A percentile compares a stretch with the other conserved stretches of the same genome.
Evolutionary conservation across 2,888 invertebrate species (phyloP).

Genomic region (Cantharis flavilabris): DNA sequence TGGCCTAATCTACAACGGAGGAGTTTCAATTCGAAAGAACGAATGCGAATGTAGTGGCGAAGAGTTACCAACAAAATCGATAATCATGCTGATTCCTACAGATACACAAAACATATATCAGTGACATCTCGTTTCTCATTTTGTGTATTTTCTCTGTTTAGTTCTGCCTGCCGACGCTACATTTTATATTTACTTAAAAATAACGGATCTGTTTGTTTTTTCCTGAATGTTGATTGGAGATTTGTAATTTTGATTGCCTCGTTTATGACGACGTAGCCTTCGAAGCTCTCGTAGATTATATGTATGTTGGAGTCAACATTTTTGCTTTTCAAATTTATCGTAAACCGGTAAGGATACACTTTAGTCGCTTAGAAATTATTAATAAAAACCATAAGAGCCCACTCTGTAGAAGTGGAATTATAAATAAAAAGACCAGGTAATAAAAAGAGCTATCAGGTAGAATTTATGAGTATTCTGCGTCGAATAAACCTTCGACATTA

Average conservation of each 20-base stretch:
- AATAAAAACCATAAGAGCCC: background rate
- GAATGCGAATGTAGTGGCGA: slow-evolving; percentile 18
- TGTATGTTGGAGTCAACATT: background rate
- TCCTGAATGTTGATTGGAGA: slow-evolving; percentile 24
- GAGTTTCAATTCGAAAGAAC: slow-evolving; percentile 11
- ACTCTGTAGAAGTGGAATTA: slow-evolving; percentile 13
- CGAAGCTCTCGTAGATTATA: background rate
- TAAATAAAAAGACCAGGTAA: slow-evolving; percentile 29
- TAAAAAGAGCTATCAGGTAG: slow-evolving; percentile 31
- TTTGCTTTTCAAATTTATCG: background rate
- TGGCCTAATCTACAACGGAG: slow-evolving; percentile 22
- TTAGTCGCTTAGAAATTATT: background rate
- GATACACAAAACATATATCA: slow-evolving; percentile 39
- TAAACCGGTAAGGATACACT: background rate
- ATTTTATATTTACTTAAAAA: slow-evolving; percentile 21
- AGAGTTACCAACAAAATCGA: slow-evolving; percentile 33
- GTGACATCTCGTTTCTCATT: slow-evolving; percentile 36
- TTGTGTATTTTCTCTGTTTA: slow-evolving; percentile 27
- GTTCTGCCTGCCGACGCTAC: slow-evolving; percentile 9
- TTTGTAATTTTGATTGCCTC: slow-evolving; percentile 23
- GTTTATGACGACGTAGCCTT: slow-evolving; percentile 7
- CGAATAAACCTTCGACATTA: slow-evolving; percentile 31
- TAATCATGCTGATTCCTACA: slow-evolving; percentile 34
- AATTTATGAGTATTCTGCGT: slow-evolving; percentile 27
- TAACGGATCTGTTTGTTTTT: slow-evolving; percentile 21